These are phyloP conservation scores for Lasioglossum calceatum DNA, from an alignment of 2,888 invertebrate genomes.

Conservation along the genomic window DNA sequence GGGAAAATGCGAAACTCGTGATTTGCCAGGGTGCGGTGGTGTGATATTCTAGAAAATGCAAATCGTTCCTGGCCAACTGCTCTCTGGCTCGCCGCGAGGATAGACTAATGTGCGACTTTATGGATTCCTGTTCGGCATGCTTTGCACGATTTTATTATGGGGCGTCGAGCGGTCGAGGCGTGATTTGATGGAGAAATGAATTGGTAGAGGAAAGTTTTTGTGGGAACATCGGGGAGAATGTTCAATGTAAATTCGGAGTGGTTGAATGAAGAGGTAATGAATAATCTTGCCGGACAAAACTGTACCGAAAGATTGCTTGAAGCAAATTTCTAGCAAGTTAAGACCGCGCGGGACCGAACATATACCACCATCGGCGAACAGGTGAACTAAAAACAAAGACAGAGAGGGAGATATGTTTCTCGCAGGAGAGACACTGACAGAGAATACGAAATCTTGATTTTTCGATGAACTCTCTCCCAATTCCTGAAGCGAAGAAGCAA, in stretches of 20 bases:
- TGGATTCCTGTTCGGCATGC: neutral
- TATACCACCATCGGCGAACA: too few relatives aligned
- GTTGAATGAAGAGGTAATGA: too few relatives aligned
- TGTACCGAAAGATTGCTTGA: too few relatives aligned
- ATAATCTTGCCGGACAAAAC: too few relatives aligned
- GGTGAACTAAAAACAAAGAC: too few relatives aligned
- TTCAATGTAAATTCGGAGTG: neutral
- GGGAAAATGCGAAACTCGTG: conserved; percentile 15
- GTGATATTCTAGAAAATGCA: conserved; percentile 12
- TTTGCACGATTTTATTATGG: neutral
- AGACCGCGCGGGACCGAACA: too few relatives aligned
- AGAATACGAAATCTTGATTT: too few relatives aligned
- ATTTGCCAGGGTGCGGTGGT: conserved; percentile 27
- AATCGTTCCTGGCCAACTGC: neutral
- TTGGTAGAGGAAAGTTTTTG: neutral
- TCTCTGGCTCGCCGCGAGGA: neutral
- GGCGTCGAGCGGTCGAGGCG: neutral
- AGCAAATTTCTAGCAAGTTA: too few relatives aligned
- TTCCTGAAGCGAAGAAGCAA: too few relatives aligned
- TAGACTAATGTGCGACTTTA: neutral
- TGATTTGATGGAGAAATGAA: neutral
- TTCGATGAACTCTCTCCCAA: too few relatives aligned
- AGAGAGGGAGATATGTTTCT: too few relatives aligned
- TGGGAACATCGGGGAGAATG: neutral
- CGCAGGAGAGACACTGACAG: too few relatives aligned